Evolutionary conservation across 2,888 invertebrate genomes (phyloP).

Genomic region (Tiphia femorata): DNA sequence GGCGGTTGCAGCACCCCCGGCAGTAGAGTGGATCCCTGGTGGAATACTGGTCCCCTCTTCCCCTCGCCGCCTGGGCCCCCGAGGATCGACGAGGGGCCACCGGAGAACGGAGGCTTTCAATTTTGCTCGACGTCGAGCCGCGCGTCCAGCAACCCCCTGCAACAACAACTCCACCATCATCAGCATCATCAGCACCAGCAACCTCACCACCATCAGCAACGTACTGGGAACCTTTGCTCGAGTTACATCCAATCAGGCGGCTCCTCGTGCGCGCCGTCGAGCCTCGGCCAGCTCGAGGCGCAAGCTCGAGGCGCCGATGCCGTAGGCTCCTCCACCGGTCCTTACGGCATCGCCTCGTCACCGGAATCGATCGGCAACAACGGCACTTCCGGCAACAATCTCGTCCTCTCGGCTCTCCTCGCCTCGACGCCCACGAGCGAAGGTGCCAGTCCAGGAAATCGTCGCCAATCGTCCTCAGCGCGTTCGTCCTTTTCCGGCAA

Average conservation of each 20-base stretch:
- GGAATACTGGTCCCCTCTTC: slow-evolving; percentile 63
- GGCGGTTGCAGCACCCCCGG: slow-evolving; percentile 68
- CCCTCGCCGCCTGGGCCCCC: slow-evolving; percentile 62
- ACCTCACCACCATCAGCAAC: slow-evolving; percentile 43
- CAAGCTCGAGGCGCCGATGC: slow-evolving; percentile 50
- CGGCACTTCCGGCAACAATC: slow-evolving; percentile 24
- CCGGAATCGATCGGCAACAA: slow-evolving; percentile 18
- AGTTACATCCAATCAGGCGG: slow-evolving; percentile 37
- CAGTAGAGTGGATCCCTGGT: slow-evolving; percentile 68
- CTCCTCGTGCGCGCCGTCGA: slow-evolving; percentile 40
- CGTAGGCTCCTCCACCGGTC: slow-evolving; percentile 35
- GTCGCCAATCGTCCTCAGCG: slow-evolving; percentile 22
- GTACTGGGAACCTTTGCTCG: slow-evolving; percentile 45
- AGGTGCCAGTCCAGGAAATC: no score
- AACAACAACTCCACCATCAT: slow-evolving; percentile 20
- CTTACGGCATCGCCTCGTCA: slow-evolving; percentile 40
- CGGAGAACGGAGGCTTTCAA: slow-evolving; percentile 50
- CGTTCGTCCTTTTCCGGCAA: slow-evolving; percentile 26
- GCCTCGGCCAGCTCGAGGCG: slow-evolving; percentile 54
- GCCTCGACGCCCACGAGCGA: slow-evolving; percentile 42
- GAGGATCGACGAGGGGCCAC: slow-evolving; percentile 63
- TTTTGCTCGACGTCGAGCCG: slow-evolving; percentile 42
- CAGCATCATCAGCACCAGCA: slow-evolving; percentile 24
- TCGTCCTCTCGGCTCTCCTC: slow-evolving; percentile 46
- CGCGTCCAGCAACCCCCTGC: slow-evolving; percentile 13